These are phyloP conservation scores for Drosophila flavopinicola DNA, from an alignment of 2,888 invertebrate species.

Conservation along the genomic window DNA sequence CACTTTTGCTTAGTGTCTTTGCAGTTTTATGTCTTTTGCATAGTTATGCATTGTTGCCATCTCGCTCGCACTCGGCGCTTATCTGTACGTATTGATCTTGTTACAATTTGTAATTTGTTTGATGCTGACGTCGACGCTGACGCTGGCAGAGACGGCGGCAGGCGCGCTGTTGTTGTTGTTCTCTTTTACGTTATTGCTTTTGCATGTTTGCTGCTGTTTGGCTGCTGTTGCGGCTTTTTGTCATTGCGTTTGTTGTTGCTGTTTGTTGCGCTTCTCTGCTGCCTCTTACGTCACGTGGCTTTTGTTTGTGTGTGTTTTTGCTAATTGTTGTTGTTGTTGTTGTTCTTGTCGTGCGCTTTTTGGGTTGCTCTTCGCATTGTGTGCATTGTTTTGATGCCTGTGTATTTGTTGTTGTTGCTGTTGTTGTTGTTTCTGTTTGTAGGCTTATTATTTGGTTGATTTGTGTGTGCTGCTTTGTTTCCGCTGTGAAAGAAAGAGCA, in stretches of 20 bases:
- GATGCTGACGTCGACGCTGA: constrained; percentile 39
- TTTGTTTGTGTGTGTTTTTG: constrained; percentile 27
- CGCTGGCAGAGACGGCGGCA: background rate
- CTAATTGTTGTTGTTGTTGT: constrained; percentile 25
- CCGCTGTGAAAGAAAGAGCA: background rate
- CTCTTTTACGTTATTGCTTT: constrained; percentile 12
- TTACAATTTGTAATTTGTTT: constrained; percentile 71
- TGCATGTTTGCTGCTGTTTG: constrained; percentile 25
- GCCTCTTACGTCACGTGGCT: constrained; percentile 68
- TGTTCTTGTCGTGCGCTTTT: constrained; percentile 18
- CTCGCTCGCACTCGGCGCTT: constrained; percentile 27
- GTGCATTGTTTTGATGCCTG: constrained; percentile 21
- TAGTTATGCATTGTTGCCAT: constrained; percentile 23
- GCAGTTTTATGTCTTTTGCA: constrained; percentile 14
- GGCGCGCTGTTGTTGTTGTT: constrained; percentile 28
- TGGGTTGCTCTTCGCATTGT: constrained; percentile 28
- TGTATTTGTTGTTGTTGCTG: background rate
- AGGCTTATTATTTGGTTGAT: too few relatives aligned
- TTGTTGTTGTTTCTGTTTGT: background rate
- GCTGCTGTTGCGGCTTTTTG: constrained; percentile 7
- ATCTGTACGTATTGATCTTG: constrained; percentile 67
- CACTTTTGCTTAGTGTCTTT: constrained; percentile 28
- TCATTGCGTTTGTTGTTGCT: constrained; percentile 16
- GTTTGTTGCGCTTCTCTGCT: constrained; percentile 38
- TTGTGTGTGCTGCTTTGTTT: too few relatives aligned